Base-by-base conservation (phyloP, 2,113 vertebrate genomes). In the Psittacula cyanocephala region DNA sequence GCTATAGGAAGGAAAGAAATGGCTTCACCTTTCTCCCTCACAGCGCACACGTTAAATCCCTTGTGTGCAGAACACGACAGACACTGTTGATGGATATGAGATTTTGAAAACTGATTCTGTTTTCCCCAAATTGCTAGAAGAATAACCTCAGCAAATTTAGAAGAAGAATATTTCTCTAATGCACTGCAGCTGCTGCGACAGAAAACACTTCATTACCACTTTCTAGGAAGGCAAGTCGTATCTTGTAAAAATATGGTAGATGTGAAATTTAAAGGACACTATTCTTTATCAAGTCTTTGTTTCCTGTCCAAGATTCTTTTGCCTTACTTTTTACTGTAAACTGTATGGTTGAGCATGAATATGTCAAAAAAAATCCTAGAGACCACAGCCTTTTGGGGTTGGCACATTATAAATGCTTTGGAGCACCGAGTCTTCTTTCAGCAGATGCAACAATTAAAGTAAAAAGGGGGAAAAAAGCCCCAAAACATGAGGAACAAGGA, bases 401-500 rank as follows among this genome's bases (percentile, higher is more conserved):
- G 60, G 70, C 44, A 37, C 11, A n/a, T 17, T 52, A 15, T 16
- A 87, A 94, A 68, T 41, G 35, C 25, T 76, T 60, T 33, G 53
- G n/a, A 93, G 44, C n/a, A 68, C 11, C 70, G 27, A 64, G 12
- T 35, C 53, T 35, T 64, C 72, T 81, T 88, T 81, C 75, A 91
- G 84, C 33, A 76, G 52, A 68, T 43, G 33, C 10, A 67, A 77
- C 3, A 85, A 53, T 2, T 63, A 33, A 46, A 74, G 12, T 28
- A 82, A 57, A 83, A 89, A 1, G 0, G 19, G 4, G 3, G 1
- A 0, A 0, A 8, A 25, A 81, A 62, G 3, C 4, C 37, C 10
- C 60, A 63, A 59, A 92, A 86, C 7, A 7, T 23, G 9, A 70
- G 12, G 31, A 74, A 33, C 4, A 4, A 83, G 10, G 83, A 39